Conservation (phyloP, 92 coral and sea anemone species). For the Montipora capitata region DNA sequence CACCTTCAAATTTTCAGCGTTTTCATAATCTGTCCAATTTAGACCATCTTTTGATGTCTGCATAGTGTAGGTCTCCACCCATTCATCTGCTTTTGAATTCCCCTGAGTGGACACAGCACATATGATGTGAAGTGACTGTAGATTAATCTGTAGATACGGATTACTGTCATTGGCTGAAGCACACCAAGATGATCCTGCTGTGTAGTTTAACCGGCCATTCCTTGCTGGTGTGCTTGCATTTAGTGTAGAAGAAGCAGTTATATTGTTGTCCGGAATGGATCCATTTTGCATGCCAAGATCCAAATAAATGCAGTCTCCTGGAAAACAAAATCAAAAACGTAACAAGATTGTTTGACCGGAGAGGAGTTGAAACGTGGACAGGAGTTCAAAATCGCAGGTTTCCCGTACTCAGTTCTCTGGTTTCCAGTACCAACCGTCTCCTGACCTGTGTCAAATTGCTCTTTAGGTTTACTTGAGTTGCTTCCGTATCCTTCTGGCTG, state of each 20-base stretch:
- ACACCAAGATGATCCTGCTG: slow-evolving; percentile 40
- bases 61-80: slow-evolving; percentile 21
- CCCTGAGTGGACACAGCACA: slow-evolving; percentile 49
- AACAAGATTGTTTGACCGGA: too few relatives aligned
- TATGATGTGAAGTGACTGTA: slow-evolving; percentile 14
- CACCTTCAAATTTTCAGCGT: neutral
- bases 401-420: too few relatives aligned
- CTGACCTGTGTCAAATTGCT: too few relatives aligned
- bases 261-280: neutral
- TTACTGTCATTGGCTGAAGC: slow-evolving; percentile 19
- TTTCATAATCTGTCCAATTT: slow-evolving; percentile 14
- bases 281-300: slow-evolving; percentile 39
- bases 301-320: slow-evolving; percentile 39
- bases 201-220: slow-evolving; percentile 45
- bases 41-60: slow-evolving; percentile 21
- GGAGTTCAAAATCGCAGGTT: too few relatives aligned
- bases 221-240: slow-evolving; percentile 29
- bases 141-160: slow-evolving; percentile 35
- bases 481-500: too few relatives aligned
- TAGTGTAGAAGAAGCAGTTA: slow-evolving; percentile 18
- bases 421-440: too few relatives aligned
- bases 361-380: too few relatives aligned
- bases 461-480: too few relatives aligned
- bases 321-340: too few relatives aligned
- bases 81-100: slow-evolving; percentile 38